Percentiles rank a stretch among this genome's conserved stretches.
These are phyloP conservation scores for Podiceps cristatus DNA, from an alignment of 2,113 vertebrate genomes.

Conservation along the genomic window DNA sequence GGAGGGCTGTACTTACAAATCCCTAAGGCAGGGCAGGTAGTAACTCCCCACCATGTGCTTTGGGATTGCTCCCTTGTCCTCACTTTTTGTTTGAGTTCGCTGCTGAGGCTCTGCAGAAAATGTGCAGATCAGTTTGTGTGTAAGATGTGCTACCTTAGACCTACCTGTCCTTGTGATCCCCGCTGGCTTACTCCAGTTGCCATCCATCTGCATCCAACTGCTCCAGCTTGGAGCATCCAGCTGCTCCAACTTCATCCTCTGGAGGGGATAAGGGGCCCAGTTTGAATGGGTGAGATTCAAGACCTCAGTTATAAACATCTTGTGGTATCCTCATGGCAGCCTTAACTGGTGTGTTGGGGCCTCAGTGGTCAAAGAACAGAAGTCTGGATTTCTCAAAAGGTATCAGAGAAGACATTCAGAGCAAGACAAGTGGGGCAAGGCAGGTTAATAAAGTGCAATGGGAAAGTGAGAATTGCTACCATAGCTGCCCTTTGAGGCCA, in stretches of 20 bases:
- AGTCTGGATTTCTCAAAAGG: background rate
- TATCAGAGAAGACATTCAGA: background rate
- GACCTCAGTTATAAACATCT: background rate
- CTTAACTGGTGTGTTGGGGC: background rate
- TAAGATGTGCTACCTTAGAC: background rate
- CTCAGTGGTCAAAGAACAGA: background rate
- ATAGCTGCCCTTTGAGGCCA: background rate
- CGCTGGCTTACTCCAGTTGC: background rate
- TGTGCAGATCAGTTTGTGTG: background rate
- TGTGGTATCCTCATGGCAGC: background rate
- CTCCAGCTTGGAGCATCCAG: too few species aligned
- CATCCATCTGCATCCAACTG: background rate
- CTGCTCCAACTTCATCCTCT: background rate
- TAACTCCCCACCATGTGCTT: background rate
- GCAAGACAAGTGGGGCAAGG: background rate
- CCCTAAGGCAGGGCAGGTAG: background rate
- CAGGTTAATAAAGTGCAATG: background rate
- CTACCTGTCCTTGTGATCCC: background rate
- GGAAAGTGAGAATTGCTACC: background rate
- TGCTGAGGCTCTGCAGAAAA: background rate
- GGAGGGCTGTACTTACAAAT: background rate
- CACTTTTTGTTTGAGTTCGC: background rate
- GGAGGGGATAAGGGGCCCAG: fast-evolving
- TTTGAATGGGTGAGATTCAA: background rate
- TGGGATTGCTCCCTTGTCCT: background rate